Base-by-base conservation (phyloP, 2,797 vertebrate genomes). In the Anisognathus igniventris region DNA sequence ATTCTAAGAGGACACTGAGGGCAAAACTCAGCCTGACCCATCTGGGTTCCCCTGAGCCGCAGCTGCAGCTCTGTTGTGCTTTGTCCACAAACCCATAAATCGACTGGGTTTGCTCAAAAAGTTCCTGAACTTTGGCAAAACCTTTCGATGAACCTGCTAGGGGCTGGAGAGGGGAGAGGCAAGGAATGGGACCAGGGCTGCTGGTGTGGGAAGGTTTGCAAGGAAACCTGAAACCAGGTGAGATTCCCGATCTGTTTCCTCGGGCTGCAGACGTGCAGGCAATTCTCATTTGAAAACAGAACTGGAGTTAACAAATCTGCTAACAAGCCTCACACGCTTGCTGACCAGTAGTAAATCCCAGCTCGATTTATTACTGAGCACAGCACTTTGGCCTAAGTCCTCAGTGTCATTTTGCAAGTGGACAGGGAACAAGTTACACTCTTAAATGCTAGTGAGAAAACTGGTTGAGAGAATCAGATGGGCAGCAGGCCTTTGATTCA, bases 111-210 rank as follows among this genome's bases (percentile, higher is more conserved):
- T 91, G 67, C 81, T 95, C 9, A 0, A 93, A 88, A 3, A 27
- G 58, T 68, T 95, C 87, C 83, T 96, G 96, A 95, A 93, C 89
- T 93, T 92, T 93, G 11, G 8, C 67, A 87, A 93, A 96, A 94
- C 94, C 88, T 95, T 94, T 96, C 1, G 1, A 72, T 96, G 94
- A 95, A 97, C 88, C 88, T 93, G 82, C 61, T 76, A 17, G 47
- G 88, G 76, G 74, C 77, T 89, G 82, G 54, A 66, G 70, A 83
- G 4, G 31, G 44, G 62, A 14, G 47, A 75, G 33, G 42, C 28
- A 57, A 71, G 39, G 33, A 18, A 50, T 3, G 8, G 67, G 79
- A 86, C 44, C 12, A 21, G 57, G 39, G 50, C 50, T 66, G 50
- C 74, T 1, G 5, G 61, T 51, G 25, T 2, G 3, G 28, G 30